phyloP scores from a whole-genome alignment of 2,113 vertebrate species.

The Argyrosomus japonicus region DNA sequence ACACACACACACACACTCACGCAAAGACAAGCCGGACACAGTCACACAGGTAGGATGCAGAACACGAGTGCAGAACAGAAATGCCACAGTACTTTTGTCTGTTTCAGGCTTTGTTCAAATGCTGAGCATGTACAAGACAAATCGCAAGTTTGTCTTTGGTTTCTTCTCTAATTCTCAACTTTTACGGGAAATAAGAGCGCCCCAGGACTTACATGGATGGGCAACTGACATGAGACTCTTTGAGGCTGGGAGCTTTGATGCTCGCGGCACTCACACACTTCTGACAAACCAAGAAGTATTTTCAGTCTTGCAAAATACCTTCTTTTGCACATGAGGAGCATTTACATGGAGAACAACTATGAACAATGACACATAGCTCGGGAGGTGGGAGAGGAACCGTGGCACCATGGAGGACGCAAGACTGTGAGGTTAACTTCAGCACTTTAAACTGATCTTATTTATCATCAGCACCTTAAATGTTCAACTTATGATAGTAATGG shows the following conservation, averaged over 20 bases:
- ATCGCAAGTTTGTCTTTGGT: constrained; percentile 3
- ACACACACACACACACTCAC: constrained; percentile 8
- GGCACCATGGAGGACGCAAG: constrained; percentile 22
- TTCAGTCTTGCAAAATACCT: constrained; percentile 37
- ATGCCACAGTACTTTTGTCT: constrained; percentile 16
- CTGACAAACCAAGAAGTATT: constrained; percentile 36
- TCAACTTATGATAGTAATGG: background rate
- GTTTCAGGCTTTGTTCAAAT: constrained; percentile 34
- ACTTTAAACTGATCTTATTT: background rate
- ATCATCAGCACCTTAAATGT: background rate
- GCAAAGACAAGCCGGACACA: constrained; percentile 28
- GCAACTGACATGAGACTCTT: constrained; percentile 1
- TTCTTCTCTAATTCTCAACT: constrained; percentile 4
- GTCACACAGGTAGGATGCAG: constrained; percentile 36
- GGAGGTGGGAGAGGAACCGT: background rate
- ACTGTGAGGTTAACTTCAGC: background rate
- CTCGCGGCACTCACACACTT: constrained; percentile 20
- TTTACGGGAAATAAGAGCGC: background rate
- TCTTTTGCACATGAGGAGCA: constrained; percentile 53
- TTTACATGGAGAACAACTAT: constrained; percentile 29
- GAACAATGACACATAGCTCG: constrained; percentile 23
- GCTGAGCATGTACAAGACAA: constrained; percentile 39
- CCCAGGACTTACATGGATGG: constrained; percentile 10
- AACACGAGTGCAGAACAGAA: constrained; percentile 31
- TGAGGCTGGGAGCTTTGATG: constrained; percentile 13